Conservation (phyloP, 1,140 invertebrate genomes). For the Orchestia grillus region DNA sequence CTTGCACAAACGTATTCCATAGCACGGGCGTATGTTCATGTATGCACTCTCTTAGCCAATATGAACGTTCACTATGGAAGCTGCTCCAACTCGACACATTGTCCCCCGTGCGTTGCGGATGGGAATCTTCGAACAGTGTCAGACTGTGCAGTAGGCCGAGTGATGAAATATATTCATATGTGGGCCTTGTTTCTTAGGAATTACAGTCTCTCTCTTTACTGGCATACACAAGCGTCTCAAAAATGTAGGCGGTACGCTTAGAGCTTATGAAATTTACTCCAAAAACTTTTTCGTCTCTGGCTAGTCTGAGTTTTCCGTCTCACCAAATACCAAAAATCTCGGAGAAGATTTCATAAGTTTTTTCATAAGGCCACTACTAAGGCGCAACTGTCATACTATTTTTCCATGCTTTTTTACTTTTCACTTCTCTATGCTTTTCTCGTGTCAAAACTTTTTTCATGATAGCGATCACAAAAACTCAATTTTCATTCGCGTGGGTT, state of each 20-base stretch:
- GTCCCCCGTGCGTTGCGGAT: background rate
- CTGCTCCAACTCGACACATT: background rate
- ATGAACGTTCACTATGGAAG: too few species aligned
- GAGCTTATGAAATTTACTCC: background rate
- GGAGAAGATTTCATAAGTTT: background rate
- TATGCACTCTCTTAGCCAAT: too few species aligned
- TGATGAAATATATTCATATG: background rate
- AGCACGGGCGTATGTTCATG: too few species aligned
- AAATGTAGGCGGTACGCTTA: background rate
- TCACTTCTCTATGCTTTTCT: too few species aligned
- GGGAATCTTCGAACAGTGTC: background rate
- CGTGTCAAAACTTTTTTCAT: too few species aligned
- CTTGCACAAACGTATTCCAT: too few species aligned
- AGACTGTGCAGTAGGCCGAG: background rate
- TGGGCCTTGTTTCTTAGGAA: background rate
- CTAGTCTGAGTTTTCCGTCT: background rate
- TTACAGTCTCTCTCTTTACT: background rate
- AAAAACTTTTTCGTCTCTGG: background rate
- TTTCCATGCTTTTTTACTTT: too few species aligned
- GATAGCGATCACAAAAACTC: background rate
- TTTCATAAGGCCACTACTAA: too few species aligned
- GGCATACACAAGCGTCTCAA: background rate
- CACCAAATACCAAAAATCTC: background rate
- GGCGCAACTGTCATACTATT: too few species aligned
- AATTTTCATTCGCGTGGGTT: background rate